These are phyloP conservation scores for Anguilla japonica DNA, from an alignment of 2,113 vertebrate genomes.

Conservation along the genomic window DNA sequence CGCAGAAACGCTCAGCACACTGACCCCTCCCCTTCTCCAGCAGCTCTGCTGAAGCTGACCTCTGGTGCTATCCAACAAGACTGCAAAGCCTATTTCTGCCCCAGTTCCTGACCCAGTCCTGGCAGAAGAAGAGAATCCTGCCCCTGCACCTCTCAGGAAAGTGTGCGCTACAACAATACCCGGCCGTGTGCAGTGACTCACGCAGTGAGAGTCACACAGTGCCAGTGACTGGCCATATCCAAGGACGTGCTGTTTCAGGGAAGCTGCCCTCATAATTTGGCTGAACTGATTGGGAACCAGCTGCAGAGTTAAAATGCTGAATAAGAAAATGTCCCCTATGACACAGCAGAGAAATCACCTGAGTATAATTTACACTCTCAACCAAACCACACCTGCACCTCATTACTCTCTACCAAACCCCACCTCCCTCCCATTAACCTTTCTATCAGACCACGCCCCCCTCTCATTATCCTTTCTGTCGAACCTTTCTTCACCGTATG, in stretches of 20 bases:
- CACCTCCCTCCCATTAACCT: too few species aligned
- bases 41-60: too few species aligned
- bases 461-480: not conserved
- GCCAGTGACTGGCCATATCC: not conserved
- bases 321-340: not conserved
- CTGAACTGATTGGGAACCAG: not conserved
- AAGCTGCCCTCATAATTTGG: not conserved
- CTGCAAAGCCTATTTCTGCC: slow-evolving; percentile 1
- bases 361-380: not conserved
- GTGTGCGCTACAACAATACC: not conserved
- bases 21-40: not conserved
- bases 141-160: slow-evolving; percentile 9
- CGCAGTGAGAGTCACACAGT: not conserved
- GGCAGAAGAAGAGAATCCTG: slow-evolving; percentile 57
- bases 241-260: not conserved
- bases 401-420: not conserved
- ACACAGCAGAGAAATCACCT: not conserved
- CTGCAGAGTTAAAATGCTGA: not conserved
- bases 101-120: slow-evolving; percentile 45
- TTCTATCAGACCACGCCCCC: not conserved
- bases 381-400: not conserved
- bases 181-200: not conserved
- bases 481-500: not conserved
- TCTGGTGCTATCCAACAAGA: too few species aligned
- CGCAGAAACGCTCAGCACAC: not conserved